Conservation (phyloP, 1,140 invertebrate genomes). For the Rhysida immarginata region DNA sequence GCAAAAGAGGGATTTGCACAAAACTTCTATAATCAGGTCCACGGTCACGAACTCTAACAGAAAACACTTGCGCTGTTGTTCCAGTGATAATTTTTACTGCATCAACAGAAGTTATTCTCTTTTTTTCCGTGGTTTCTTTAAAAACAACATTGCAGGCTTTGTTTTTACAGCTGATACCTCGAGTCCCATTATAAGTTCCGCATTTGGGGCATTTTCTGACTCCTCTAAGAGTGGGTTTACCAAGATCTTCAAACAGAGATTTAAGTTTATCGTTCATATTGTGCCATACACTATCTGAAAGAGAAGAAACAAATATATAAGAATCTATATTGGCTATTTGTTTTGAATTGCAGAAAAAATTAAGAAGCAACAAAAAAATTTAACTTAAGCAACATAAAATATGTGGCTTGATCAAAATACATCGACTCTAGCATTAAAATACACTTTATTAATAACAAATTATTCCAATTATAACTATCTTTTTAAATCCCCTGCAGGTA, state of each 20-base stretch:
- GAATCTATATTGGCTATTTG: too few relatives aligned
- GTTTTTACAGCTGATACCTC: slow-evolving; percentile 58
- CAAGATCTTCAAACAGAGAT: slow-evolving; percentile 41
- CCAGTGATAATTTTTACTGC: slow-evolving; percentile 51
- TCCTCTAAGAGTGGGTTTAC: slow-evolving; percentile 49
- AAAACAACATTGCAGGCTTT: slow-evolving; percentile 54
- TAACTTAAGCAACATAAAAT: too few relatives aligned
- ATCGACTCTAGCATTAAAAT: too few relatives aligned
- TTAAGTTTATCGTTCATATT: slow-evolving; percentile 28
- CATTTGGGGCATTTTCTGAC: slow-evolving; percentile 62
- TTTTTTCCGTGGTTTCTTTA: slow-evolving; percentile 45
- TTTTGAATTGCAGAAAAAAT: too few relatives aligned
- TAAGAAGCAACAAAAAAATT: too few relatives aligned
- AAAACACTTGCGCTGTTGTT: slow-evolving; percentile 42
- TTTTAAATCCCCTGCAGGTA: too few relatives aligned
- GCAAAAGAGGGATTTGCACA: slow-evolving; percentile 47
- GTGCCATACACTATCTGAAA: too few relatives aligned
- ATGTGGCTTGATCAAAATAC: too few relatives aligned
- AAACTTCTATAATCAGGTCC: slow-evolving; percentile 56
- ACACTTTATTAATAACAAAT: too few relatives aligned
- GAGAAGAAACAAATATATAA: too few relatives aligned
- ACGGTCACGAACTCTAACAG: slow-evolving; percentile 48
- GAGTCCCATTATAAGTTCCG: slow-evolving; percentile 57
- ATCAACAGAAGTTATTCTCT: slow-evolving; percentile 43
- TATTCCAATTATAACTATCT: too few relatives aligned